Conservation (phyloP, 2,888 invertebrate species). For the Eremobia ochroleuca region DNA sequence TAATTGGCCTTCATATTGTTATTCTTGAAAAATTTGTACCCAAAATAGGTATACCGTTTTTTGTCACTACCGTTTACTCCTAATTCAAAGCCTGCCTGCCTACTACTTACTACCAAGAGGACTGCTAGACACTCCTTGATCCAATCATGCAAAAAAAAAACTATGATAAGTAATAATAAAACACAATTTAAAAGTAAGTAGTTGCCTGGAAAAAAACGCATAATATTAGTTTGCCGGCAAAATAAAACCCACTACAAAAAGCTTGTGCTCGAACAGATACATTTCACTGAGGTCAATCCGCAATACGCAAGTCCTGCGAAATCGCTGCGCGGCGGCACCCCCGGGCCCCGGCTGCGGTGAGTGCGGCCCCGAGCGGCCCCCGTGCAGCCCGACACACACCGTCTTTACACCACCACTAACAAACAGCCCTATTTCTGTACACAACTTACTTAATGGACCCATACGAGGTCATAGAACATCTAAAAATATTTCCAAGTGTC, state of each 20-base stretch:
- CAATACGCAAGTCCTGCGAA: conserved; percentile 48
- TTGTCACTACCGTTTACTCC: neutral
- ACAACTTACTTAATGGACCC: conserved; percentile 36
- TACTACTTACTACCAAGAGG: neutral
- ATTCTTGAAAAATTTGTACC: neutral
- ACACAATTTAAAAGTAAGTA: neutral
- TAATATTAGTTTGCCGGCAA: too few relatives aligned
- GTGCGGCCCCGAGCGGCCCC: neutral
- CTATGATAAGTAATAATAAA: neutral
- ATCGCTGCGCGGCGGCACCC: conserved; percentile 9
- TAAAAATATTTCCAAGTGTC: conserved; percentile 48
- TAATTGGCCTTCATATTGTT: neutral
- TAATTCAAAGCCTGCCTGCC: neutral
- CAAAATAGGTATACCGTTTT: neutral
- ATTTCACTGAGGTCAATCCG: conserved; percentile 27
- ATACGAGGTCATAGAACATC: conserved; percentile 26
- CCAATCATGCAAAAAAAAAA: neutral
- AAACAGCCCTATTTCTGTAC: conserved; percentile 33
- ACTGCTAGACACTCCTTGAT: neutral
- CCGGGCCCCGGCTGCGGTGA: conserved; percentile 11
- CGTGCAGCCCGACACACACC: neutral
- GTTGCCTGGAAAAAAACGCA: too few relatives aligned
- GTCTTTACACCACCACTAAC: conserved; percentile 15
- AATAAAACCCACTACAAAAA: neutral
- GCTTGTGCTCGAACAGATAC: conserved; percentile 1